A percentile compares a stretch with the other conserved stretches of the same genome.
phyloP scores from a whole-genome alignment of 1,140 invertebrate genomes.

The Sminthurinus signatus region DNA sequence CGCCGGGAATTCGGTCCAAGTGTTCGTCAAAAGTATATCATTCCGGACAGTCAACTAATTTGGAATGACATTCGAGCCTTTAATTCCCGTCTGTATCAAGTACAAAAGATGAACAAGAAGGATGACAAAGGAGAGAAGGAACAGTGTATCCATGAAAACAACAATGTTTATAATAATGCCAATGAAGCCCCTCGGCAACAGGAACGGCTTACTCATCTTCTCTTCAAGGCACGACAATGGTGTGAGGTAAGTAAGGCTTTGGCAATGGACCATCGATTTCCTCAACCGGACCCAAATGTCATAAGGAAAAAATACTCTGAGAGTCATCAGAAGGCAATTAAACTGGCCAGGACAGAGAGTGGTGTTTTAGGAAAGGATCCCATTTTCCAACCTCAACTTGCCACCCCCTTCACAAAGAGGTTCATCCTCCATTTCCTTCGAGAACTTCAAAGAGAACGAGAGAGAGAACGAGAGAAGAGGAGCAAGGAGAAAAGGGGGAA shows the following conservation, averaged over 20 bases:
- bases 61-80: slow-evolving; percentile 13
- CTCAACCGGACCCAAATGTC: slow-evolving; percentile 23
- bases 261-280: slow-evolving; percentile 27
- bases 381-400: neutral
- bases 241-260: slow-evolving; percentile 29
- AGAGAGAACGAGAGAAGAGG: no score
- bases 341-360: neutral
- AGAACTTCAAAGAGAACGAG: no score
- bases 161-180: no score
- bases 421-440: neutral
- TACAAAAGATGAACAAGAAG: neutral
- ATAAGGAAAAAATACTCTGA: slow-evolving; percentile 22
- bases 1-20: slow-evolving; percentile 19
- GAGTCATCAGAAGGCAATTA: slow-evolving; percentile 15
- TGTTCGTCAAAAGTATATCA: slow-evolving; percentile 12
- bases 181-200: neutral
- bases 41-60: slow-evolving; percentile 12
- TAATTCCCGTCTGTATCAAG: no score
- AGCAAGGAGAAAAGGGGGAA: no score
- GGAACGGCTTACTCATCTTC: slow-evolving; percentile 6
- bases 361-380: neutral
- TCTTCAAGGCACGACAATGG: slow-evolving; percentile 25
- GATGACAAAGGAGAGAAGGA: neutral
- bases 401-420: neutral
- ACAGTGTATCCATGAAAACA: no score